Evolutionary conservation across 1,140 invertebrate species (phyloP), one percentile per base, ranked within the genome.

Genomic region (Caerostris extrusa): DNA sequence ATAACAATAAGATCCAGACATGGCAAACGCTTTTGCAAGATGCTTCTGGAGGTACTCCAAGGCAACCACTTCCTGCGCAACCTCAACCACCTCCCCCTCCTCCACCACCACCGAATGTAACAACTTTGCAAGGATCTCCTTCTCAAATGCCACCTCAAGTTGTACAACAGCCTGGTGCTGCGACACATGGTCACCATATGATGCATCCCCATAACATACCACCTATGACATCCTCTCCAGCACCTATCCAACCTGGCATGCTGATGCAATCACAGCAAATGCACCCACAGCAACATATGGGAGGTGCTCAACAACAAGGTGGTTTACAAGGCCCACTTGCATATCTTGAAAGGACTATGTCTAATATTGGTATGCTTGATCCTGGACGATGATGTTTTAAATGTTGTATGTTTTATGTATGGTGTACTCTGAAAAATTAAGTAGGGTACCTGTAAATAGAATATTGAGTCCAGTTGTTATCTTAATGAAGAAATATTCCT

Each of bases 1-100:
- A 99, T 95, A 98, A 98, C 95, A 98, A 99, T 60, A 98, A 98
- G 95, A 97, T 99, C 69, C 97, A 97, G 14, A 97, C 98, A 77
- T 99, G 98, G 98, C 98, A 99, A 95, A 97, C 97, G 95, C 96
- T 99, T 56, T 96, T 99, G 12, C 87, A 94, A 85, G 97, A 97
- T 0, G 98, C 98, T 95, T 57, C 95, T 97, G 93, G 97, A 97
- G 58, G 83, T 7, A 83, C 94, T 97, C 95, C 96, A 96, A 61
- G 88, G 97, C 95, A 96, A 96, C 67, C 96, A 95, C 96, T 96
- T 53, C 96, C 96, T 64, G 95, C 96, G 95, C 95, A 94, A 82
- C 94, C 93, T 14, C 94, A 94, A 53, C 95, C 90, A 56, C 93
- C 94, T 14, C 94, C 85, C n/a, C 88, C 71, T 57, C 83, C 34